Percentiles rank a stretch among this genome's conserved stretches.
phyloP scores from a whole-genome alignment of 2,113 vertebrate genomes.

The Scalopus aquaticus region DNA sequence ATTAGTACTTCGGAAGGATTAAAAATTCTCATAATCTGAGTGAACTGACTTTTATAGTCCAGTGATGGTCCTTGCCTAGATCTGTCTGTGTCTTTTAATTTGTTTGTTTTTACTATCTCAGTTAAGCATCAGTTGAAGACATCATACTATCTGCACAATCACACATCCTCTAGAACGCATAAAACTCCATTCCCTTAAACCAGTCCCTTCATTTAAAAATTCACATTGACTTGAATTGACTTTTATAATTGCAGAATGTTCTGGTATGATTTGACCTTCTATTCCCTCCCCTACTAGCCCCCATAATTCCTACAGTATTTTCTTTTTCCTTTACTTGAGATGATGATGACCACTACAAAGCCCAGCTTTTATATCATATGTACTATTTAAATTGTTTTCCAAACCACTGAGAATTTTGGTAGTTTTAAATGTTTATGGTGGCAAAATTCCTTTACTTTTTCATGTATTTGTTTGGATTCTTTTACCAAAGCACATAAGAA shows the following conservation, averaged over 20 bases:
- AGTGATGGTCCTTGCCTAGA: background rate
- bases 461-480: slow-evolving; percentile 45
- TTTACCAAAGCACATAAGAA: slow-evolving; percentile 42
- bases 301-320: background rate
- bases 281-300: accelerated
- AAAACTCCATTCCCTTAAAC: background rate
- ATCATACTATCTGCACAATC: accelerated
- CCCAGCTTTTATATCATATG: background rate
- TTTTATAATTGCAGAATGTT: slow-evolving; percentile 1
- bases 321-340: slow-evolving; percentile 14
- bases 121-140: background rate
- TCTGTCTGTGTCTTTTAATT: background rate
- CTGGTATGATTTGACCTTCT: background rate
- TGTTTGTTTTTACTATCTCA: background rate
- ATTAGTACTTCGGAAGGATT: background rate
- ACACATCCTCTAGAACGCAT: background rate
- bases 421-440: slow-evolving; percentile 32
- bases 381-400: background rate
- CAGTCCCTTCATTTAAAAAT: background rate
- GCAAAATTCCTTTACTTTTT: slow-evolving; percentile 47
- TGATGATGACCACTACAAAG: background rate
- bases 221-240: background rate
- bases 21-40: background rate
- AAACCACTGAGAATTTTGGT: background rate
- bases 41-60: background rate